Percentiles rank a stretch among this genome's conserved stretches.
Conservation (phyloP, 2,888 invertebrate species). For the Cryptocephalus moraei region DNA sequence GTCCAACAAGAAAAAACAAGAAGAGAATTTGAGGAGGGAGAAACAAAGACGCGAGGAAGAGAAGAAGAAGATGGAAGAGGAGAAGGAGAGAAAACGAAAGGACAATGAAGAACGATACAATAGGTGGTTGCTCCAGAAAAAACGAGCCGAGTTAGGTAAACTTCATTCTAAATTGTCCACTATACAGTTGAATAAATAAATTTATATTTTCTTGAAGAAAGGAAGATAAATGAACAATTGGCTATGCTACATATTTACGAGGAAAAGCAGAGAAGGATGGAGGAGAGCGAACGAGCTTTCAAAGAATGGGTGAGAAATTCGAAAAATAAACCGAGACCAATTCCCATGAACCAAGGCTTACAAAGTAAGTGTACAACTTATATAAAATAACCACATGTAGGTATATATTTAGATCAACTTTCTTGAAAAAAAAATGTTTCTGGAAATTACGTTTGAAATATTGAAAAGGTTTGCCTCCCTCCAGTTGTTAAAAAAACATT, state of each 20-base stretch:
- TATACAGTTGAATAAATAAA: neutral
- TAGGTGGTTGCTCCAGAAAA: slow-evolving; percentile 49
- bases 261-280: slow-evolving; percentile 44
- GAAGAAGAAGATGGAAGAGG: slow-evolving; percentile 27
- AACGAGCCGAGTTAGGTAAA: slow-evolving; percentile 47
- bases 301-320: slow-evolving; percentile 52
- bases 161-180: neutral
- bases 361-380: slow-evolving; percentile 41
- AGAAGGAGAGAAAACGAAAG: slow-evolving; percentile 28
- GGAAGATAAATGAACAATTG: slow-evolving; percentile 29
- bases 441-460: no score
- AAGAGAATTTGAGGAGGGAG: slow-evolving; percentile 33
- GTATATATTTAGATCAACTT: no score
- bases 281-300: slow-evolving; percentile 48
- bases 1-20: slow-evolving; percentile 32
- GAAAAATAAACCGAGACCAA: slow-evolving; percentile 52
- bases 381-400: no score
- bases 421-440: no score
- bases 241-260: slow-evolving; percentile 40
- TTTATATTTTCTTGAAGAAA: slow-evolving; percentile 20
- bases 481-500: no score
- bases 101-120: slow-evolving; percentile 28
- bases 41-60: slow-evolving; percentile 33
- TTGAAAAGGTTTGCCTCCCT: no score
- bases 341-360: slow-evolving; percentile 50